Percentiles rank a stretch among this genome's conserved stretches.
Conservation (phyloP, 1,140 invertebrate genomes). For the Drosophila orosa region DNA sequence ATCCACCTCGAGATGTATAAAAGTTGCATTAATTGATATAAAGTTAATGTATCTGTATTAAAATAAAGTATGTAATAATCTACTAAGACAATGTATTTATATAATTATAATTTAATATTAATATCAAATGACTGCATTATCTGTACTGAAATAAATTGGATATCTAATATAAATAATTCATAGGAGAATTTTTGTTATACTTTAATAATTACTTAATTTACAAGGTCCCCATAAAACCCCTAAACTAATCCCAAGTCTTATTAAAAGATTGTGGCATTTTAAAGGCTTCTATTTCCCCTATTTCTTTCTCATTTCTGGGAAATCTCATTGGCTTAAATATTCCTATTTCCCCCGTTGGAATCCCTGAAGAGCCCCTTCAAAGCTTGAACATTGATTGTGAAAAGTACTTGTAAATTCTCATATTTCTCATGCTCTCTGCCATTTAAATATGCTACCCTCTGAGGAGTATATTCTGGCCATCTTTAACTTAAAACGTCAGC, state of each 20-base stretch:
- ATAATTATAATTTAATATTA: too few relatives aligned
- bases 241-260: neutral
- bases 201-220: neutral
- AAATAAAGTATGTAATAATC: too few relatives aligned
- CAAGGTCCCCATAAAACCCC: neutral
- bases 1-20: too few relatives aligned
- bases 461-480: slow-evolving; percentile 42
- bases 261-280: neutral
- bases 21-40: too few relatives aligned
- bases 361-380: neutral
- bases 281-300: neutral
- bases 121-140: too few relatives aligned
- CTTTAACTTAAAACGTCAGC: slow-evolving; percentile 51
- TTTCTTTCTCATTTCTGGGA: neutral
- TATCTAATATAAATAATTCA: too few relatives aligned
- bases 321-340: neutral
- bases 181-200: too few relatives aligned
- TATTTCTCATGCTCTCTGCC: neutral
- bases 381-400: neutral
- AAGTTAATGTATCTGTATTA: too few relatives aligned
- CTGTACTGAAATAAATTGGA: too few relatives aligned
- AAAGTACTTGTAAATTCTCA: neutral
- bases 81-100: too few relatives aligned
- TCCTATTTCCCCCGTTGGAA: too few relatives aligned
- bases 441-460: slow-evolving; percentile 7